Evolutionary conservation across 2,113 vertebrate genomes (phyloP).

Genomic region (Jacana jacana): DNA sequence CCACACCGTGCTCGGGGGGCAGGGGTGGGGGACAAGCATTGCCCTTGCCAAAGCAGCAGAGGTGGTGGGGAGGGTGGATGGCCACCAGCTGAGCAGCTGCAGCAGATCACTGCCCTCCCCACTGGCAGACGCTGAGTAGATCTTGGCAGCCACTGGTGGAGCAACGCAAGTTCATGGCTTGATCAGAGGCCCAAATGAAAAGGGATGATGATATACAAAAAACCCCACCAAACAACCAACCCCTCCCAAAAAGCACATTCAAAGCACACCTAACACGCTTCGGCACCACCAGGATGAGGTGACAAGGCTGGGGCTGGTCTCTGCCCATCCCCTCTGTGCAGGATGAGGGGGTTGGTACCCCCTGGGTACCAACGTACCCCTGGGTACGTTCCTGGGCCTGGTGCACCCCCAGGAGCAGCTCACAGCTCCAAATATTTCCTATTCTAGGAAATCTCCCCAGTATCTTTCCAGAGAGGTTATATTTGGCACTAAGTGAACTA

Average conservation of each 20-base stretch:
- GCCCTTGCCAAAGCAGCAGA: not conserved
- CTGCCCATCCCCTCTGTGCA: not conserved
- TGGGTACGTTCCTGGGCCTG: not conserved
- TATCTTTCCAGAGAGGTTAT: not conserved
- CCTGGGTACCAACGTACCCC: too few species aligned
- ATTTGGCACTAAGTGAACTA: not conserved
- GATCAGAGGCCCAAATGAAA: not conserved
- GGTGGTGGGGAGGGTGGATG: accelerated
- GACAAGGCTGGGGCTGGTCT: not conserved
- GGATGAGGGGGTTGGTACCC: not conserved
- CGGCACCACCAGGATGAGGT: not conserved
- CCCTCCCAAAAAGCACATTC: not conserved
- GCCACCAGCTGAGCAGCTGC: not conserved
- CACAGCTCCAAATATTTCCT: not conserved
- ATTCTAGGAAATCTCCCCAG: not conserved
- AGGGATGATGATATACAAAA: not conserved
- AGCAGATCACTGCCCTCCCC: not conserved
- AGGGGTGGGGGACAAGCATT: not conserved
- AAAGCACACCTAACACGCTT: not conserved
- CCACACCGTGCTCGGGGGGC: accelerated
- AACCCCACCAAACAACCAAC: too few species aligned
- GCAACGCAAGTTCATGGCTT: not conserved
- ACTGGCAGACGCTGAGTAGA: accelerated
- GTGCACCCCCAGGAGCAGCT: not conserved
- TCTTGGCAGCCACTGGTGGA: not conserved